These are phyloP conservation scores for Drosophila parvula DNA, from an alignment of 1,140 invertebrate genomes.

Conservation along the genomic window DNA sequence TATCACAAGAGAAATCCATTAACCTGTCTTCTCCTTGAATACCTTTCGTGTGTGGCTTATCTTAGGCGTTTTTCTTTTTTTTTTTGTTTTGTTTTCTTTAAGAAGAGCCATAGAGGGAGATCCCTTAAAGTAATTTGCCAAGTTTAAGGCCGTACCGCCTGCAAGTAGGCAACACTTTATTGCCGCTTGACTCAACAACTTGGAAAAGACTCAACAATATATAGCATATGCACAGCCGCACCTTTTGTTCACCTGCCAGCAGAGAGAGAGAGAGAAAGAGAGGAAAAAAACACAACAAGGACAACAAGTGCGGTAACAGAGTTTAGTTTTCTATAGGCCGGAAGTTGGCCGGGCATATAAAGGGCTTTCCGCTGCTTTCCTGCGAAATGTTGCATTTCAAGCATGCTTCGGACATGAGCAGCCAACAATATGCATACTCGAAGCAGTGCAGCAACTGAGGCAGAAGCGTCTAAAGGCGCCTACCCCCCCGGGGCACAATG, in stretches of 20 bases:
- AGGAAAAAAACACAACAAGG: constrained; percentile 24
- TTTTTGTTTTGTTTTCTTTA: not conserved
- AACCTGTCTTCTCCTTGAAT: constrained; percentile 66
- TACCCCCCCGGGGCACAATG: constrained; percentile 23
- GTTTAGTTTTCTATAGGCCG: constrained; percentile 70
- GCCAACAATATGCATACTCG: constrained; percentile 59
- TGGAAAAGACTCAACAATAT: constrained; percentile 36
- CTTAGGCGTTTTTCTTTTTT: constrained; percentile 27
- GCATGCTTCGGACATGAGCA: constrained; percentile 61
- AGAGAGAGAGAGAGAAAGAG: constrained; percentile 23
- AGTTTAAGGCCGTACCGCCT: constrained; percentile 62
- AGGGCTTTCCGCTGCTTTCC: constrained; percentile 76
- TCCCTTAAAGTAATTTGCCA: constrained; percentile 48
- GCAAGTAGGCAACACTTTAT: constrained; percentile 58
- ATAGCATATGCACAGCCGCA: constrained; percentile 69
- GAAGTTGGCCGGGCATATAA: constrained; percentile 74
- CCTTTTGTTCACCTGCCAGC: constrained; percentile 59
- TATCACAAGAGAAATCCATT: constrained; percentile 80
- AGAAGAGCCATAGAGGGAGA: constrained; percentile 1
- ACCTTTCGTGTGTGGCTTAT: constrained; percentile 48
- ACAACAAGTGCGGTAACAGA: constrained; percentile 34
- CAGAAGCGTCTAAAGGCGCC: constrained; percentile 47
- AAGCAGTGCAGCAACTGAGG: constrained; percentile 20
- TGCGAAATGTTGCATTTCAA: constrained; percentile 78
- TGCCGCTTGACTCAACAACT: constrained; percentile 46